Base-by-base conservation (phyloP, 1,140 invertebrate species). In the Spodoptera frugiperda region DNA sequence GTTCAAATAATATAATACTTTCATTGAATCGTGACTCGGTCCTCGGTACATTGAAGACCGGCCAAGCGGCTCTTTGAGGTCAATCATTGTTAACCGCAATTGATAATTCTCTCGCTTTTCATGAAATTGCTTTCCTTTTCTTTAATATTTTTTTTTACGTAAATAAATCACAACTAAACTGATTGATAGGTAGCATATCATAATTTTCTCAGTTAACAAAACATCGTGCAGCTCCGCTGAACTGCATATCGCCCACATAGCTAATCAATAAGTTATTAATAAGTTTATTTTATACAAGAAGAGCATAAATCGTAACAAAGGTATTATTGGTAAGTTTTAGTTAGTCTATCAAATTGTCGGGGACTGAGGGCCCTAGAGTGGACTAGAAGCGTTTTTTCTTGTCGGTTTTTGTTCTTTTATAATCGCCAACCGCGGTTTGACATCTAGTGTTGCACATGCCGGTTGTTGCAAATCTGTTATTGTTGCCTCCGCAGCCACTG, bases 401-500 rank as follows among this genome's bases (percentile, higher is more conserved):
- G 19, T 5, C 2, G 1, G 11, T 21, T 1, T 30, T n/a, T 33
- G 0, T 15, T 33, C 3, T 59, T n/a, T 15, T 15, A 39, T 39
- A 39, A 9, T 39, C 33, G 33, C 14, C n/a, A 9, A 67, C 54
- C 0, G 25, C 53, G 46, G 15, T 12, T 19, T 51, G n/a, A 15
- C 51, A 67, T 55, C 21, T 48, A 39, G 59, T 44, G 14, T 39
- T 53, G 17, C 78, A 79, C 10, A 49, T 3, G 19, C 51, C 49
- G 2, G 55, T 0, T 17, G 33, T 78, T 2, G 44, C 0, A 73
- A 92, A 92, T 19, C 85, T 83, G 55, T 92, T 92, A 2, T 70
- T 39, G 51, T 92, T 91, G 0, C 91, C 89, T 0, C 91, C 89
- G 46, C 89, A 91, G 8, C 91, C 91, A 57, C 88, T 92, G 68